phyloP scores from a whole-genome alignment of 2,888 invertebrate species.

The Aradus depressus region DNA sequence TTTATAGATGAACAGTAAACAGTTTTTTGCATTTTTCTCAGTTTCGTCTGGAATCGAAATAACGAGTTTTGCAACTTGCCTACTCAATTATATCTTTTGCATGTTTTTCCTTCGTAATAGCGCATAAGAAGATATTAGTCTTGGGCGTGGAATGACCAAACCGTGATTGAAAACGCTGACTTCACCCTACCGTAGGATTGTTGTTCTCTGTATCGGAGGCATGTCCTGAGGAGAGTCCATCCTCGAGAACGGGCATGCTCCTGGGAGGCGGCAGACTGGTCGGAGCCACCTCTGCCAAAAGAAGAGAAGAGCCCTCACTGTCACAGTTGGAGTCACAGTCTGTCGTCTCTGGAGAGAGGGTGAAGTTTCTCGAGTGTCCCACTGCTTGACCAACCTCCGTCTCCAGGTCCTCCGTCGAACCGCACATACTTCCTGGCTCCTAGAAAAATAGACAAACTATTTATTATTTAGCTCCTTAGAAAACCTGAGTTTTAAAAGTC shows the following conservation, averaged over 20 bases:
- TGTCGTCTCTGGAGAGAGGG: constrained; percentile 82
- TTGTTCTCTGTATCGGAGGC: constrained; percentile 87
- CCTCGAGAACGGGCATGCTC: constrained; percentile 84
- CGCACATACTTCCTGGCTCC: constrained; percentile 25
- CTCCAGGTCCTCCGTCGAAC: constrained; percentile 29
- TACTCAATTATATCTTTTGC: no score
- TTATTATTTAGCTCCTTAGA: no score
- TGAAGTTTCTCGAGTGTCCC: constrained; percentile 70
- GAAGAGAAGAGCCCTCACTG: constrained; percentile 68
- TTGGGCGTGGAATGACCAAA: neutral
- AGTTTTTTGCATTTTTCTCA: no score
- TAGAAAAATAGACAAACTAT: no score
- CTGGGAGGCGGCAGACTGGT: constrained; percentile 36
- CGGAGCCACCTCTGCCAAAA: constrained; percentile 42
- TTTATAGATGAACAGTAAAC: no score
- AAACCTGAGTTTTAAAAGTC: no score
- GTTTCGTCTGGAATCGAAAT: no score
- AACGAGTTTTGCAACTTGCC: no score
- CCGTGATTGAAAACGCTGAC: neutral
- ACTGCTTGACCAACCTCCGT: constrained; percentile 51
- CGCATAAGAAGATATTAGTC: no score
- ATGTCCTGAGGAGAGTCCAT: constrained; percentile 87
- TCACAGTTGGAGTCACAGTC: constrained; percentile 84
- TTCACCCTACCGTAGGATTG: constrained; percentile 51
- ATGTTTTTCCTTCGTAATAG: no score